Percentiles rank a stretch among this genome's conserved stretches.
These are phyloP conservation scores for Myrmecobius fasciatus DNA, from an alignment of 2,113 vertebrate genomes.

Conservation along the genomic window DNA sequence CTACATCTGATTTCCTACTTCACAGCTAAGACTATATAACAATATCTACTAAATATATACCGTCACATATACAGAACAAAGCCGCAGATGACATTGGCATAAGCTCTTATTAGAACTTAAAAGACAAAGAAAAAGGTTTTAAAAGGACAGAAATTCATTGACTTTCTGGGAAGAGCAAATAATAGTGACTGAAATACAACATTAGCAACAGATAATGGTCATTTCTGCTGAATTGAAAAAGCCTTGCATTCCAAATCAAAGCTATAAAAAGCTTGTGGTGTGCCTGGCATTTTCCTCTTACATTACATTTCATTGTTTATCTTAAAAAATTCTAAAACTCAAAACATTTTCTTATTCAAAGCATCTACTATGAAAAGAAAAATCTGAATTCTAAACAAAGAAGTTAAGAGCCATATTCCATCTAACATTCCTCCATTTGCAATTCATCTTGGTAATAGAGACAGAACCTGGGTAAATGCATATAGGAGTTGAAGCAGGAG, in stretches of 20 bases:
- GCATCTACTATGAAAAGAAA: constrained; percentile 80
- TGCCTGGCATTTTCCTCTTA: constrained; percentile 73
- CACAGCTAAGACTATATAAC: constrained; percentile 45
- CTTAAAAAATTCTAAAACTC: constrained; percentile 77
- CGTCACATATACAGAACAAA: constrained; percentile 63
- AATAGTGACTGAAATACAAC: constrained; percentile 77
- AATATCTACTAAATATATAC: constrained; percentile 61
- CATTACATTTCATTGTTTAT: constrained; percentile 77
- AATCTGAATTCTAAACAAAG: constrained; percentile 92
- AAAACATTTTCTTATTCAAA: constrained; percentile 82
- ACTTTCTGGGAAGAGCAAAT: constrained; percentile 74
- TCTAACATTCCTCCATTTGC: constrained; percentile 94
- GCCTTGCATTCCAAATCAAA: constrained; percentile 78
- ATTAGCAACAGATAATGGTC: constrained; percentile 75
- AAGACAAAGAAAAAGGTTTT: constrained; percentile 52
- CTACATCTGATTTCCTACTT: constrained; percentile 67
- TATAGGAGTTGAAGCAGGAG: constrained; percentile 98
- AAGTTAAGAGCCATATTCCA: constrained; percentile 93
- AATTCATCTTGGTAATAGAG: constrained; percentile 99
- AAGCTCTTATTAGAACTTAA: constrained; percentile 59
- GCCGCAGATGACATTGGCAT: constrained; percentile 52
- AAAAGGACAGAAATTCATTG: constrained; percentile 71
- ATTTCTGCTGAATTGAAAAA: constrained; percentile 76
- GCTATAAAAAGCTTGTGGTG: constrained; percentile 77
- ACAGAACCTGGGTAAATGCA: constrained; percentile 97